These are phyloP conservation scores for Augiades crinisus DNA, from an alignment of 2,888 invertebrate genomes.

Conservation along the genomic window DNA sequence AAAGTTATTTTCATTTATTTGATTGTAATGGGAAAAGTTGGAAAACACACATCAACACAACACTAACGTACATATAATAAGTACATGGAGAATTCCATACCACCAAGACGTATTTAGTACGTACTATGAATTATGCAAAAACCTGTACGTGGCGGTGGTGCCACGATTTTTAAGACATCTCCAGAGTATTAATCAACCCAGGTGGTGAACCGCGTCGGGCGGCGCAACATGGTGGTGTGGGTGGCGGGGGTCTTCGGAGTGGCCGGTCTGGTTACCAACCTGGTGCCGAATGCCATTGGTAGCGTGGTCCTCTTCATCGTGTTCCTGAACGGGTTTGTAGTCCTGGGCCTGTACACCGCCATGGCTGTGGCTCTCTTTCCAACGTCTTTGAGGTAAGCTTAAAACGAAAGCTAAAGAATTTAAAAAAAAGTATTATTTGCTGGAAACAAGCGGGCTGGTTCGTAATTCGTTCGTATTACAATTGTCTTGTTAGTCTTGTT, in stretches of 20 bases:
- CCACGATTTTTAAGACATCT: no score
- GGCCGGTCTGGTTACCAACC: constrained; percentile 80
- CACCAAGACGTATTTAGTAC: no score
- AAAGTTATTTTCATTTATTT: no score
- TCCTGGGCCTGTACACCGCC: constrained; percentile 72
- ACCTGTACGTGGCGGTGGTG: no score
- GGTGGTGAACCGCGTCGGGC: constrained; percentile 74
- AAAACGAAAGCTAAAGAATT: no score
- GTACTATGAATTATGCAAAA: no score
- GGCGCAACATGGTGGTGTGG: constrained; percentile 73
- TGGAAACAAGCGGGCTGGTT: neutral
- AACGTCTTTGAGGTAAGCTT: constrained; percentile 65
- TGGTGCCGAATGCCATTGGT: constrained; percentile 79
- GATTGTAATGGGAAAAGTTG: no score
- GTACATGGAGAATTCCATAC: no score
- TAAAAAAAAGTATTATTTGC: neutral
- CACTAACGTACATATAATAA: no score
- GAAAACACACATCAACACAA: no score
- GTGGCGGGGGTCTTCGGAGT: constrained; percentile 69
- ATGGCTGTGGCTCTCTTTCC: constrained; percentile 78
- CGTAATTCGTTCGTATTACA: no score
- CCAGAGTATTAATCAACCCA: constrained; percentile 14
- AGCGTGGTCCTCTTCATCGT: constrained; percentile 75
- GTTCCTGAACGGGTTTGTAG: constrained; percentile 62
- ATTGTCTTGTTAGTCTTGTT: no score